These are phyloP conservation scores for Typhlichthys subterraneus DNA, from an alignment of 2,797 vertebrate species.

Conservation along the genomic window DNA sequence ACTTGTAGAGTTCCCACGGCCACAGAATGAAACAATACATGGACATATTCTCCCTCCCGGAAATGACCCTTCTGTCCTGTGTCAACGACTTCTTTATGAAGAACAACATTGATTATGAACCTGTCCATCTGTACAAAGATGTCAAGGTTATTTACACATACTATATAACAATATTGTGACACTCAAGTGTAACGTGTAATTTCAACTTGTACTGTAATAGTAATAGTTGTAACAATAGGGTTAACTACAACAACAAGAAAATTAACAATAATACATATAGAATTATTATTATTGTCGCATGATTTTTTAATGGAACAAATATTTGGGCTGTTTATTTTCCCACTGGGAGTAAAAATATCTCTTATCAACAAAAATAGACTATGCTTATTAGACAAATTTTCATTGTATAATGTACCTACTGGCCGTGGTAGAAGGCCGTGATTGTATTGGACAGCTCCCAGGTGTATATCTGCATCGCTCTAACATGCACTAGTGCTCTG, in stretches of 20 bases:
- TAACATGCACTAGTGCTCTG: not conserved
- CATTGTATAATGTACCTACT: too few species aligned
- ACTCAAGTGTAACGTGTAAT: not conserved
- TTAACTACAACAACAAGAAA: too few species aligned
- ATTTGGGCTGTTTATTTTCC: too few species aligned
- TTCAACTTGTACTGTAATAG: too few species aligned
- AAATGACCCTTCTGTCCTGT: conserved; percentile 95
- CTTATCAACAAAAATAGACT: too few species aligned
- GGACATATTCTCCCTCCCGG: conserved; percentile 98
- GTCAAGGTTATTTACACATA: conserved; percentile 78
- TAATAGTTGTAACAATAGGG: too few species aligned
- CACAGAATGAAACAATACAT: conserved; percentile 98
- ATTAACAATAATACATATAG: too few species aligned
- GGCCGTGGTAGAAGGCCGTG: too few species aligned
- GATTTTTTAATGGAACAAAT: not conserved
- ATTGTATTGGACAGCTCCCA: too few species aligned
- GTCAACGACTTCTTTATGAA: conserved; percentile 97
- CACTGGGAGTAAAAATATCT: too few species aligned
- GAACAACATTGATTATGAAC: conserved; percentile 98
- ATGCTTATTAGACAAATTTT: too few species aligned
- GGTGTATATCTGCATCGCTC: too few species aligned
- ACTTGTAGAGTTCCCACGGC: conserved; percentile 89
- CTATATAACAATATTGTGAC: not conserved
- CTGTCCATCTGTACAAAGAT: conserved; percentile 97
- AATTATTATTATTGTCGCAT: not conserved